phyloP scores from a whole-genome alignment of 2,797 vertebrate species.

The Sciaenops ocellatus region DNA sequence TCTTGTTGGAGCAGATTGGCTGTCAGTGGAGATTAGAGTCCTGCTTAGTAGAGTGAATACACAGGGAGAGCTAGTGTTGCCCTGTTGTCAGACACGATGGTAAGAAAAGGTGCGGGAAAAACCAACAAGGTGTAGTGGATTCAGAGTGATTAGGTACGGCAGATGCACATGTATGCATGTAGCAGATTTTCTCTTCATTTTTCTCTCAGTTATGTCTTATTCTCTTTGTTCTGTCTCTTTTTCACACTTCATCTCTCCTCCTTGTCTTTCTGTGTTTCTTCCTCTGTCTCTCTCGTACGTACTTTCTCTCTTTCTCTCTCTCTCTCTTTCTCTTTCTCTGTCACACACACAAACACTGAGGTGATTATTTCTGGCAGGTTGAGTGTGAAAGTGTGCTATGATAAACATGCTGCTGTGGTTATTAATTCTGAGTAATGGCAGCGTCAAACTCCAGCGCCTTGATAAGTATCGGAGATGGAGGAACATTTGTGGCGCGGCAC shows the following conservation, averaged over 20 bases:
- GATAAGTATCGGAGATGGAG: conserved; percentile 86
- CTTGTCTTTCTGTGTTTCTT: conserved; percentile 53
- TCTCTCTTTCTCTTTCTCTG: conserved; percentile 24
- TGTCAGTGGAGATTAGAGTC: conserved; percentile 74
- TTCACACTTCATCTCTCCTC: conserved; percentile 59
- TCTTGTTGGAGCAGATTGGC: conserved; percentile 68
- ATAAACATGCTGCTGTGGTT: conserved; percentile 90
- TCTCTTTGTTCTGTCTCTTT: conserved; percentile 56
- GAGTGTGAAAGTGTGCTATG: conserved; percentile 85
- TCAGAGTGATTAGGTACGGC: conserved; percentile 67
- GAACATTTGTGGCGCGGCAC: conserved; percentile 67
- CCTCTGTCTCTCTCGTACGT: conserved; percentile 23
- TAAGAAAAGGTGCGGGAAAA: conserved; percentile 82
- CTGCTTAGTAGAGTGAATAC: conserved; percentile 73
- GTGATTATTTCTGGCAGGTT: conserved; percentile 93
- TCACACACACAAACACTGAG: conserved; percentile 67
- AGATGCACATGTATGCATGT: conserved; percentile 57
- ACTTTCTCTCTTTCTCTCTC: conserved; percentile 9
- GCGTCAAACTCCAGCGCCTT: conserved; percentile 85
- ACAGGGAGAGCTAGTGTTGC: conserved; percentile 75
- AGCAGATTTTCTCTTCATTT: conserved; percentile 53
- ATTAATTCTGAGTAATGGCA: conserved; percentile 89
- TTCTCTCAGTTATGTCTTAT: conserved; percentile 38
- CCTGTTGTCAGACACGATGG: conserved; percentile 82
- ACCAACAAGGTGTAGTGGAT: conserved; percentile 63